Percentiles rank a stretch among this genome's conserved stretches.
These are phyloP conservation scores for Lepeophtheirus salmonis DNA, from an alignment of 1,140 invertebrate species.

Conservation along the genomic window DNA sequence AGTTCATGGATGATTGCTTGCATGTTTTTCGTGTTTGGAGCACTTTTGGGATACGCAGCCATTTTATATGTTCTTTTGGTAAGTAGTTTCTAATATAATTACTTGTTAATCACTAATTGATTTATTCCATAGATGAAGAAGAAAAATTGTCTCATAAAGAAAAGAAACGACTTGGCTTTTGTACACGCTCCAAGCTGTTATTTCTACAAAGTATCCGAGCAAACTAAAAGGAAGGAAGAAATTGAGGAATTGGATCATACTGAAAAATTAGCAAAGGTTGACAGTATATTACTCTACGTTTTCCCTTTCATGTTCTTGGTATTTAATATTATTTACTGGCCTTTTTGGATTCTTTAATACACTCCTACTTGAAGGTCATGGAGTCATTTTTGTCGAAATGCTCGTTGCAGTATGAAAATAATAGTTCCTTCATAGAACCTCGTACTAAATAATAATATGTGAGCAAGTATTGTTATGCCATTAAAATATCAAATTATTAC, in stretches of 20 bases:
- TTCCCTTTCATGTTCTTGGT: constrained; percentile 12
- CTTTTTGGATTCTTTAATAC: constrained; percentile 7
- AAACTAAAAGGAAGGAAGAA: not conserved
- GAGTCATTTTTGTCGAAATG: too few relatives aligned
- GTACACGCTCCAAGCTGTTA: not conserved
- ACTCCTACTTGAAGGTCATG: too few relatives aligned
- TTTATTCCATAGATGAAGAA: not conserved
- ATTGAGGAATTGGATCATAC: not conserved
- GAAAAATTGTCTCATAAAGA: not conserved
- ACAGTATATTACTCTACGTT: constrained; percentile 2
- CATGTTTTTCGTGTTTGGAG: constrained; percentile 14
- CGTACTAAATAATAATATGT: too few relatives aligned
- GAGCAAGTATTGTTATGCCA: too few relatives aligned
- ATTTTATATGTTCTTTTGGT: constrained; percentile 11
- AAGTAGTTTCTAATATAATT: constrained; percentile 1
- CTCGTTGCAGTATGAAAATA: too few relatives aligned
- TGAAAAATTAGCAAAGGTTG: not conserved
- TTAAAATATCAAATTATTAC: too few relatives aligned
- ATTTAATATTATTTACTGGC: constrained; percentile 16
- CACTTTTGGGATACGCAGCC: constrained; percentile 6
- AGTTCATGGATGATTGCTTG: constrained; percentile 17
- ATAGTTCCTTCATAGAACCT: too few relatives aligned
- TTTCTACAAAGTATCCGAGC: not conserved
- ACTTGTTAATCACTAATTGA: not conserved
- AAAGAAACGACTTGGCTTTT: not conserved